A percentile compares a stretch with the other conserved stretches of the same genome.
Conservation (phyloP, 30 jellyfish, hydroid and myxozoan genomes). For the Hydra vulgaris region DNA sequence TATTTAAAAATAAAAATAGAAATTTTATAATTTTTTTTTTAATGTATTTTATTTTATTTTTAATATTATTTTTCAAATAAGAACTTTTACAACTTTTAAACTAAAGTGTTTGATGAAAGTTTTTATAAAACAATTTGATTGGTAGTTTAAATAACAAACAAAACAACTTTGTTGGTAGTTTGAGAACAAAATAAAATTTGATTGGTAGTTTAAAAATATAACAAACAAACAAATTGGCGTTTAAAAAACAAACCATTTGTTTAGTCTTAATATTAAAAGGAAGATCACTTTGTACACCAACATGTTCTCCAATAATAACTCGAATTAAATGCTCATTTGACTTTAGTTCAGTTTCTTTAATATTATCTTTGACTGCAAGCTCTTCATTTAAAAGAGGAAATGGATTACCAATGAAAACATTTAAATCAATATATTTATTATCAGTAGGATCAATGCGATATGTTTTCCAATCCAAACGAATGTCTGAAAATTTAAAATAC, state of each 20-base stretch:
- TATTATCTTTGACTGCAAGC: constrained; percentile 38
- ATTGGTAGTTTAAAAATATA: too few relatives aligned
- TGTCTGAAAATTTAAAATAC: constrained; percentile 29
- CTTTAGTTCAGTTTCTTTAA: constrained; percentile 5
- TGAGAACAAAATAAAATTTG: too few relatives aligned
- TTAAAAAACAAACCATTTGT: constrained; percentile 45
- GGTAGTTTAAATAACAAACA: too few relatives aligned
- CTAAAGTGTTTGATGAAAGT: too few relatives aligned
- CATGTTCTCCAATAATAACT: constrained; percentile 54
- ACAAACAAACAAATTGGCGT: too few relatives aligned
- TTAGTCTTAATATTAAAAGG: constrained; percentile 62
- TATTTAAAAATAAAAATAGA: background rate
- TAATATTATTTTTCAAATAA: too few relatives aligned
- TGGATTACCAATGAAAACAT: constrained; percentile 72
- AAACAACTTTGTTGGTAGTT: too few relatives aligned
- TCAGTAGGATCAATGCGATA: constrained; percentile 45
- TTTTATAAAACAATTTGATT: too few relatives aligned
- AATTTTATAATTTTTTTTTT: too few relatives aligned
- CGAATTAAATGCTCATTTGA: constrained; percentile 26
- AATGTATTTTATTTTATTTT: too few relatives aligned
- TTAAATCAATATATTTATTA: constrained; percentile 48
- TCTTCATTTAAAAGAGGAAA: constrained; percentile 55
- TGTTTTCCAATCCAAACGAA: constrained; percentile 81
- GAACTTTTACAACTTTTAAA: too few relatives aligned
- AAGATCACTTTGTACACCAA: constrained; percentile 26